Evolutionary conservation across 2,888 invertebrate genomes (phyloP).

Genomic region (Sinhomidia bicolor): DNA sequence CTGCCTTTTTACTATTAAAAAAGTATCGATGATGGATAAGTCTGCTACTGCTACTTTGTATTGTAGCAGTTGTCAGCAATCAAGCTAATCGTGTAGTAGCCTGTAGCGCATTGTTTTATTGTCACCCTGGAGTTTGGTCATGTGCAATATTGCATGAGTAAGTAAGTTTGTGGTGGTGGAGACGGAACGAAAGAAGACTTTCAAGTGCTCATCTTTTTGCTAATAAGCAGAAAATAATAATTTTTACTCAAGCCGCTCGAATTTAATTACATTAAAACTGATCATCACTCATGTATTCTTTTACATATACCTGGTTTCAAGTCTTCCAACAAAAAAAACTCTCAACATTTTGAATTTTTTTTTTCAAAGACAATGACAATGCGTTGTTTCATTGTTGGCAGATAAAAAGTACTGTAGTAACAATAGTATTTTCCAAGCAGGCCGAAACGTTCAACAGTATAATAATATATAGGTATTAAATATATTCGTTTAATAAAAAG

Average conservation of each 20-base stretch:
- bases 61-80: background rate
- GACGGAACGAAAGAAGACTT: conserved; percentile 27
- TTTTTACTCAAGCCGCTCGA: background rate
- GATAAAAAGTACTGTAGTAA: background rate
- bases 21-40: background rate
- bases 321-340: background rate
- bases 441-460: background rate
- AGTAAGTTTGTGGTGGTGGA: background rate
- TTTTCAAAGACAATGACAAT: too few relatives aligned
- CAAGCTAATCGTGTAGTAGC: background rate
- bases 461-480: too few relatives aligned
- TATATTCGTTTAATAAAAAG: too few relatives aligned
- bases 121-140: conserved; percentile 7
- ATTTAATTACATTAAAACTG: conserved; percentile 10
- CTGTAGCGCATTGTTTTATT: background rate
- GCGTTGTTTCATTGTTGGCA: too few relatives aligned
- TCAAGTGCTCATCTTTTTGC: conserved; percentile 45
- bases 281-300: too few relatives aligned
- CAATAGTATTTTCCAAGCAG: background rate
- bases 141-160: background rate
- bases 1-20: background rate
- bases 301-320: background rate
- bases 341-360: too few relatives aligned
- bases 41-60: background rate
- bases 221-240: background rate